Evolutionary conservation across 1,140 invertebrate species (phyloP).

Genomic region (Octopus sinensis): DNA sequence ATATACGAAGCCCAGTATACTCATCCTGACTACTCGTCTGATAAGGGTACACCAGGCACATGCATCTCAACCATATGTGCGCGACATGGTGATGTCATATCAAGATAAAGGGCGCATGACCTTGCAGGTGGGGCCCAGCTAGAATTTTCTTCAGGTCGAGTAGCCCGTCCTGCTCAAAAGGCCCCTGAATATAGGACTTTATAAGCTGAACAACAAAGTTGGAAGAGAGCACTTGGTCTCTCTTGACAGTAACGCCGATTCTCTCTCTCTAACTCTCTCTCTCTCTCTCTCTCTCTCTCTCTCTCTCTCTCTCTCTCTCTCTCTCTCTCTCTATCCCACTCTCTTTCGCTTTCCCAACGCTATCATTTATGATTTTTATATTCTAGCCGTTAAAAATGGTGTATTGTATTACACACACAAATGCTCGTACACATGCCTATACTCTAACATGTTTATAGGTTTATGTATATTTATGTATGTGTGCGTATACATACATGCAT

Average conservation of each 20-base stretch:
- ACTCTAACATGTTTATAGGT: not conserved
- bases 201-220: too few relatives aligned
- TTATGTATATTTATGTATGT: not conserved
- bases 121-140: too few relatives aligned
- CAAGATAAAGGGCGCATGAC: too few relatives aligned
- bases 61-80: too few relatives aligned
- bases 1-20: too few relatives aligned
- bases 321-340: not conserved
- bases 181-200: too few relatives aligned
- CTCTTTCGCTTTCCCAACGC: not conserved
- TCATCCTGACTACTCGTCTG: too few relatives aligned
- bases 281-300: conserved; percentile 14
- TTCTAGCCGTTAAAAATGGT: not conserved
- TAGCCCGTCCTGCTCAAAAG: too few relatives aligned
- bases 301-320: conserved; percentile 15
- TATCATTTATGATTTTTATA: not conserved
- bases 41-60: too few relatives aligned
- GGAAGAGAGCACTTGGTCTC: too few relatives aligned
- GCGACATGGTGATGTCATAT: too few relatives aligned
- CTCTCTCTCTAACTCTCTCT: conserved; percentile 14
- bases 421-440: not conserved
- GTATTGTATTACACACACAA: not conserved
- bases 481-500: not conserved
- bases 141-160: too few relatives aligned
- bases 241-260: not conserved